A percentile compares a stretch with the other conserved stretches of the same genome.
These are phyloP conservation scores for Julus scanicus DNA, from an alignment of 2,888 invertebrate genomes.

Conservation along the genomic window DNA sequence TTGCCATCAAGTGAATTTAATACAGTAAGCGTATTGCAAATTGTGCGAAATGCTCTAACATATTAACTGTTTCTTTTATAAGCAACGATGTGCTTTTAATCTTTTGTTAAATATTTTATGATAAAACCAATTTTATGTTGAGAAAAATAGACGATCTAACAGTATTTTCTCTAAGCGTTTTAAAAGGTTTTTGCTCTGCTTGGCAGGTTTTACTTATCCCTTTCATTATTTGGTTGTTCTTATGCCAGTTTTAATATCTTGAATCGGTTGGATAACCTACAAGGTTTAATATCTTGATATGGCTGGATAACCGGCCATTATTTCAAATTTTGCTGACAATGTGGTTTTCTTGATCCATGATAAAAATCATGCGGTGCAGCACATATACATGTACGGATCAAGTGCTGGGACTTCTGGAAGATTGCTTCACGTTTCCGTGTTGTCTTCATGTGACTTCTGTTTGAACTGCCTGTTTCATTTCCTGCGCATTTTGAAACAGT, in stretches of 20 bases:
- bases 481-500: slow-evolving; percentile 11
- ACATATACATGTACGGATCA: background rate
- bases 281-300: slow-evolving; percentile 4
- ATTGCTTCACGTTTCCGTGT: background rate
- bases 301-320: background rate
- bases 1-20: too few relatives aligned
- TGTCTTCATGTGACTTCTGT: slow-evolving; percentile 39
- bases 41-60: too few relatives aligned
- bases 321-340: slow-evolving; percentile 37
- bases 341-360: background rate
- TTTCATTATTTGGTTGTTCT: background rate
- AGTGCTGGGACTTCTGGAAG: background rate
- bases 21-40: too few relatives aligned
- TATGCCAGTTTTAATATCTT: background rate
- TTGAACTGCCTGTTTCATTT: slow-evolving; percentile 42
- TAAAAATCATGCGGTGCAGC: slow-evolving; percentile 7
- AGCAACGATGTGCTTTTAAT: too few relatives aligned
- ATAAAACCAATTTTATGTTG: too few relatives aligned
- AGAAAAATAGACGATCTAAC: background rate
- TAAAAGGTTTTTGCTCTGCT: background rate
- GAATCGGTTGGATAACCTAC: background rate
- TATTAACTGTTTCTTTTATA: too few relatives aligned
- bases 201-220: background rate
- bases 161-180: background rate
- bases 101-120: too few relatives aligned